phyloP scores from a whole-genome alignment of 2,888 invertebrate genomes.

The Cyclophora albipunctata region DNA sequence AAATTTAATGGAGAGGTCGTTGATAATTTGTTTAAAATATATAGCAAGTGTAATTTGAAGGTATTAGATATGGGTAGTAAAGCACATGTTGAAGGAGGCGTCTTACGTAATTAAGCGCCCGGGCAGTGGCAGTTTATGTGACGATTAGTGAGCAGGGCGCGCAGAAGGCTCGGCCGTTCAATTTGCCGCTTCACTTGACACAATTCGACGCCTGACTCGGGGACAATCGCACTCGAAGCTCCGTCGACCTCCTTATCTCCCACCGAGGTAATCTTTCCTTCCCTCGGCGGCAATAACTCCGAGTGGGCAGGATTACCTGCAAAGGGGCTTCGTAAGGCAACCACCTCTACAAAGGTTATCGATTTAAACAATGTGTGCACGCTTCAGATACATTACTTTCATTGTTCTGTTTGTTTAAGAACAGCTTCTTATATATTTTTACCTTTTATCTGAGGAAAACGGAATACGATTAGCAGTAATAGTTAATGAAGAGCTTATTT shows the following conservation, averaged over 20 bases:
- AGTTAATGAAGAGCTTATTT: no score
- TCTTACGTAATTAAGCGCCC: constrained; percentile 67
- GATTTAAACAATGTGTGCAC: constrained; percentile 67
- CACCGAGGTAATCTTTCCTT: constrained; percentile 75
- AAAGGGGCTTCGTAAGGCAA: constrained; percentile 68
- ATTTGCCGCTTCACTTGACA: constrained; percentile 76
- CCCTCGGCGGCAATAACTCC: constrained; percentile 75
- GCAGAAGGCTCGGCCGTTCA: constrained; percentile 73
- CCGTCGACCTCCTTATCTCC: constrained; percentile 75
- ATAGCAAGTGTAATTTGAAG: no score
- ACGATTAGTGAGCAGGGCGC: constrained; percentile 69
- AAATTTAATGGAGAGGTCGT: not conserved
- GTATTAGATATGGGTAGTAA: constrained; percentile 14
- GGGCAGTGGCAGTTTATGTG: constrained; percentile 67
- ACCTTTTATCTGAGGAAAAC: no score
- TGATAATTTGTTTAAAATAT: no score
- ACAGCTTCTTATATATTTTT: constrained; percentile 15
- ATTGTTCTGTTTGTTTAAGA: constrained; percentile 38
- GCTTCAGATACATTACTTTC: constrained; percentile 46
- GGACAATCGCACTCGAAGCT: constrained; percentile 75
- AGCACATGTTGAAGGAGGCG: constrained; percentile 44
- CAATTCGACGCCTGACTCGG: constrained; percentile 75
- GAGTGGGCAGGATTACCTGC: constrained; percentile 75
- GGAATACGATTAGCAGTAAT: no score
- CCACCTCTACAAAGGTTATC: constrained; percentile 70